These are phyloP conservation scores for Falco concolor DNA, from an alignment of 2,797 vertebrate species.

Conservation along the genomic window DNA sequence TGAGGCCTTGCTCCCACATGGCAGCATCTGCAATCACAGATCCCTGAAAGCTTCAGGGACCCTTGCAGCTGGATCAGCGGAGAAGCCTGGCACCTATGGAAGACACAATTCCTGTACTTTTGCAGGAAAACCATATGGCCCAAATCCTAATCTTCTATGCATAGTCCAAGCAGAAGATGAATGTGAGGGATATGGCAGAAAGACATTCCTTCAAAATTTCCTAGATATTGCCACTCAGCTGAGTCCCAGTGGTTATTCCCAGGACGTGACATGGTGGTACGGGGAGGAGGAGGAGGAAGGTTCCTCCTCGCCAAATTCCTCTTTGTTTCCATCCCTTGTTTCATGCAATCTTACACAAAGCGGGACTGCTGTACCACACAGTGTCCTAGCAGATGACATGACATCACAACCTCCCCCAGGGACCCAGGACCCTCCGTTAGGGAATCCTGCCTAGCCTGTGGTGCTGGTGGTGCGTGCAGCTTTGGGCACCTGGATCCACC, in stretches of 20 bases:
- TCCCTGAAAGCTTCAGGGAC: not conserved
- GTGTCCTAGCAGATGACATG: not conserved
- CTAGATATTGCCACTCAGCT: not conserved
- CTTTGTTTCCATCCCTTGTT: not conserved
- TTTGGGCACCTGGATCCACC: not conserved
- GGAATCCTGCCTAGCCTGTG: not conserved
- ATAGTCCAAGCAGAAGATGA: not conserved
- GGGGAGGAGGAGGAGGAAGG: not conserved
- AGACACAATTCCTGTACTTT: not conserved
- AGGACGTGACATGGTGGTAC: not conserved
- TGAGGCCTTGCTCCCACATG: not conserved
- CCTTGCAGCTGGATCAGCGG: rapidly evolving
- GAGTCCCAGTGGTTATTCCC: not conserved
- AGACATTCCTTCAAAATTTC: not conserved
- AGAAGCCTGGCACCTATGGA: not conserved
- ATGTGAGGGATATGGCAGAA: not conserved
- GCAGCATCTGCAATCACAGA: not conserved
- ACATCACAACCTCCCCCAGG: rapidly evolving
- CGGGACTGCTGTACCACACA: not conserved
- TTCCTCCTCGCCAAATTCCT: not conserved
- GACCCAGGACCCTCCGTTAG: not conserved
- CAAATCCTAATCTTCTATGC: not conserved
- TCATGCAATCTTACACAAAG: not conserved
- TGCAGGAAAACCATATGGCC: not conserved
- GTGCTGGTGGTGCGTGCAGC: not conserved